Evolutionary conservation across 2,888 invertebrate species (phyloP).

Genomic region (Eupithecia subfuscata): DNA sequence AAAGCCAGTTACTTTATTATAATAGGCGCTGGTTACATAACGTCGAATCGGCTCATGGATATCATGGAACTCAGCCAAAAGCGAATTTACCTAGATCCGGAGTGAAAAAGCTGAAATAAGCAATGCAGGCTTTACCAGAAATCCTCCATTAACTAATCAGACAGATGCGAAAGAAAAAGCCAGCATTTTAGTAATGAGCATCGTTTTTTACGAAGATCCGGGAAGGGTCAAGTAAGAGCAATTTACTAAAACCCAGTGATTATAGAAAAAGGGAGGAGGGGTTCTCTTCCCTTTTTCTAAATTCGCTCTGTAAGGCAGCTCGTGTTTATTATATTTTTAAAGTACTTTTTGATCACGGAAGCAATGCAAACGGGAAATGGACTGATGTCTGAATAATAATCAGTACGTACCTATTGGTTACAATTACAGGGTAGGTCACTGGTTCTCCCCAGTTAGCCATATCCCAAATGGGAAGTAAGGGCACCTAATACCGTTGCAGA

Average conservation of each 20-base stretch:
- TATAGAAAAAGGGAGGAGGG: not conserved
- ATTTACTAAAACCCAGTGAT: constrained; percentile 4
- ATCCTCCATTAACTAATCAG: constrained; percentile 25
- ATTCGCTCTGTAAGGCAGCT: not conserved
- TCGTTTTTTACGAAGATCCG: constrained; percentile 10
- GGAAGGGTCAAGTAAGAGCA: constrained; percentile 8
- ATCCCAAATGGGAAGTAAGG: too few relatives aligned
- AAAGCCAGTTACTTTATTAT: constrained; percentile 30
- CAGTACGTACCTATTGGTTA: too few relatives aligned
- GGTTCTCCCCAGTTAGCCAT: too few relatives aligned
- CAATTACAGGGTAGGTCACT: too few relatives aligned
- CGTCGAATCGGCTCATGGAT: constrained; percentile 25
- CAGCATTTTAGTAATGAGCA: not conserved
- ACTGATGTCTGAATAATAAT: too few relatives aligned
- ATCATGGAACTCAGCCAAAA: constrained; percentile 35
- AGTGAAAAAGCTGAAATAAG: constrained; percentile 28
- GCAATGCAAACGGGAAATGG: too few relatives aligned
- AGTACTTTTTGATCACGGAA: not conserved
- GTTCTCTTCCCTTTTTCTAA: not conserved
- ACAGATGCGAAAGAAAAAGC: constrained; percentile 7
- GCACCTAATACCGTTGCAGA: not conserved
- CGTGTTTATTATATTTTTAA: not conserved
- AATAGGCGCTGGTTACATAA: constrained; percentile 25
- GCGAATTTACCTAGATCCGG: constrained; percentile 24
- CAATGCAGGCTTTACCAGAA: constrained; percentile 20